Evolutionary conservation across 1,140 invertebrate species (phyloP), one percentile per base, ranked within the genome.

Genomic region (Drosophila watanabei): DNA sequence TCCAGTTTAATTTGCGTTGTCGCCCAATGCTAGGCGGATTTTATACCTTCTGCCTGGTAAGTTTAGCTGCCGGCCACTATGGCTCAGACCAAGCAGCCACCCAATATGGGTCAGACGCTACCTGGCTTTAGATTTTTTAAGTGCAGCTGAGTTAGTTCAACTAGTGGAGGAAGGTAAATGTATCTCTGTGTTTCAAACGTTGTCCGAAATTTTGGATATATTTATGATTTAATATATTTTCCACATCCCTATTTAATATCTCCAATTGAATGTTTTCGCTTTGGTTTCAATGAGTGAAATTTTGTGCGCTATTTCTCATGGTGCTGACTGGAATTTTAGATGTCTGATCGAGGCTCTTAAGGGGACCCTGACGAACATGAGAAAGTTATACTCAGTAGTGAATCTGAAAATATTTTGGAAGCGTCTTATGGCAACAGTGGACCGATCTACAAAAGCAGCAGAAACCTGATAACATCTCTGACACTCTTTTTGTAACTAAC

Each of bases 401-500:
- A 30, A 54, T 5, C 20, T 10, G 68, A 62, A 45, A 14, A 54
- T 13, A 66, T 91, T 5, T 37, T 95, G 94, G 93, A 94, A 97
- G 39, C 30, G 86, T 89, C 2, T 93, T 97, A 64, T 97, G 97
- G 95, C 95, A 96, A 76, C 95, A 97, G 93, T 96, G 97, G 13
- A 30, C 73, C 4, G 30, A 90, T 11, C 70, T 94, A 24, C 94
- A 92, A 41, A 60, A 78, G 48, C 97, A 97, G 92, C 75, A 80
- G 18, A 59, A 71, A 20, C 59, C 81, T 10, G 77, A 80, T 24
- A 24, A 56, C 2, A 63, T 65, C 10, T 73, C 79, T 28, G 84
- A 92, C 51, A 82, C 75, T 20, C 45, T 46, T 6, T 91, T 82
- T 80, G 32, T 90, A 14, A 45, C 75, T 48, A 16, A 64, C 0